Base-by-base conservation (phyloP, 2,113 vertebrate species). In the Vulpes ferrilata region DNA sequence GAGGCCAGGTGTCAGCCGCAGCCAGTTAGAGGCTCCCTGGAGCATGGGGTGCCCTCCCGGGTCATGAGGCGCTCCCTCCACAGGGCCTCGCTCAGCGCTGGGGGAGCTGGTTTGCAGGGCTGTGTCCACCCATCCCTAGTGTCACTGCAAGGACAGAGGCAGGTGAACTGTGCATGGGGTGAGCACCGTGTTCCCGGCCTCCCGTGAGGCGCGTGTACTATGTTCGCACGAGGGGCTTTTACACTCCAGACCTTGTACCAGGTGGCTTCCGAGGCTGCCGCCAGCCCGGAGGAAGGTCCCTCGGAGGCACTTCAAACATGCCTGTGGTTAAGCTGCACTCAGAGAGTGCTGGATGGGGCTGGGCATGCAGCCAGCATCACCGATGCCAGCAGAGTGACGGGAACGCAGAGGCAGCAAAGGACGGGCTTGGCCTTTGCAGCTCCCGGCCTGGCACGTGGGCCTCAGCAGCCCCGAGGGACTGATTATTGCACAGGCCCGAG, bases 371-470 rank as follows among this genome's bases (percentile, higher is more conserved):
- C 65, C 51, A 3, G 0, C 0, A 2, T 19, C 20, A 17, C 65
- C 6, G 53, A 22, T 8, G 2, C 35, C 0, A 0, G 6, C 55
- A 0, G 1, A 38, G n/a, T 2, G 7, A 20, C 1, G 12, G 87
- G 57, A 25, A 32, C 0, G 0, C 20, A 55, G 32, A 19, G 69
- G 30, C 5, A 0, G 7, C n/a, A 25, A 10, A 25, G 59, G 78
- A 19, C 9, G 22, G 32, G 1, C 25, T 2, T 6, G 53, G 55
- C 32, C 51, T 17, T 2, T 0, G 2, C 55, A 0, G 17, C 0
- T 4, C 5, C 0, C 0, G 23, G 73, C 13, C 51, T 2, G 15
- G 59, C 8, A 43, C 1, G 3, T 1, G 38, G 67, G 35, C 3
- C 2, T 7, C 57, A 0, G 73, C 27, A 0, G 2, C 32, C 1